phyloP scores from a whole-genome alignment of 2,797 vertebrate species.

The Phrynocephalus forsythii region DNA sequence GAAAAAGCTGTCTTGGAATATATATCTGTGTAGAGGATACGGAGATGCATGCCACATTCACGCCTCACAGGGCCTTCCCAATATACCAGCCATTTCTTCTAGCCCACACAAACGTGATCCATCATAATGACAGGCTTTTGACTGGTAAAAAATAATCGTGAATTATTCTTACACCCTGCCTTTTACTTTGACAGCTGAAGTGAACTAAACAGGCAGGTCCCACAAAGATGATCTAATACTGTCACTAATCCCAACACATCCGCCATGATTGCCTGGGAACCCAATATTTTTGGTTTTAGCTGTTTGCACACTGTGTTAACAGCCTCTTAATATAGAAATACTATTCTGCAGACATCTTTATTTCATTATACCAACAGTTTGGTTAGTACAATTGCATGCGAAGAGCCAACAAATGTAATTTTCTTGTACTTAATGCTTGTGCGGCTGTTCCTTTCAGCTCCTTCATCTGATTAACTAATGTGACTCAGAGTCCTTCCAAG shows the following conservation, averaged over 20 bases:
- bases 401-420: constrained; percentile 80
- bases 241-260: constrained; percentile 5
- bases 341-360: constrained; percentile 67
- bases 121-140: constrained; percentile 7
- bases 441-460: constrained; percentile 73
- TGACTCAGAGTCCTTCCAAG: constrained; percentile 75
- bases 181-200: constrained; percentile 2
- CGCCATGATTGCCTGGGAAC: constrained; percentile 39
- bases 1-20: not conserved
- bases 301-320: constrained; percentile 58
- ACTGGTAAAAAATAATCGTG: constrained; percentile 7
- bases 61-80: not conserved
- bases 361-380: constrained; percentile 75
- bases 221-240: constrained; percentile 14
- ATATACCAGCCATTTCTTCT: not conserved
- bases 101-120: not conserved
- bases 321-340: constrained; percentile 60
- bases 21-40: not conserved
- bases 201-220: constrained; percentile 33
- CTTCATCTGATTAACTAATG: constrained; percentile 79
- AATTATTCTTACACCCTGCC: not conserved
- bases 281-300: constrained; percentile 38
- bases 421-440: constrained; percentile 74
- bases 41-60: not conserved
- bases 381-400: constrained; percentile 78